Evolutionary conservation across 2,888 invertebrate species (phyloP).

Genomic region (Leptodirus hochenwartii): DNA sequence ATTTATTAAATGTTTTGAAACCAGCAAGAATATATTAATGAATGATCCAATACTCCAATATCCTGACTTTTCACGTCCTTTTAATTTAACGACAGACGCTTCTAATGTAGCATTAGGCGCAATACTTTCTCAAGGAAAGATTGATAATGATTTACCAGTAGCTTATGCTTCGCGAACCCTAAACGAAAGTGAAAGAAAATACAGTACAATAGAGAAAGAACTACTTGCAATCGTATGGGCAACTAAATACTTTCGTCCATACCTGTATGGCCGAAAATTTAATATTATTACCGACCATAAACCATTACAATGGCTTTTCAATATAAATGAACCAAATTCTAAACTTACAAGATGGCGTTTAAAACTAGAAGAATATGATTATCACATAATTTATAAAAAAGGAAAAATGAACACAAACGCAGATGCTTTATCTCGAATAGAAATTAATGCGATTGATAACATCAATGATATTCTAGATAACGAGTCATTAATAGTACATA

Average conservation of each 20-base stretch:
- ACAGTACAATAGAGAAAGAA: conserved; percentile 19
- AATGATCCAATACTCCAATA: conserved; percentile 8
- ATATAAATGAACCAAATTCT: conserved; percentile 16
- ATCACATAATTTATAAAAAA: conserved; percentile 17
- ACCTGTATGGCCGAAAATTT: conserved; percentile 19
- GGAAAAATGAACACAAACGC: conserved; percentile 17
- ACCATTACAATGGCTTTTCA: conserved; percentile 18
- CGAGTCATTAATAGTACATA: too few relatives aligned
- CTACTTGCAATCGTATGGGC: conserved; percentile 18
- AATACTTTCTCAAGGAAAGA: conserved; percentile 15
- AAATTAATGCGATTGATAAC: too few relatives aligned
- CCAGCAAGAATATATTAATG: conserved; percentile 4
- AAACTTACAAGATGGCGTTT: conserved; percentile 18
- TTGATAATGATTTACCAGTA: conserved; percentile 16
- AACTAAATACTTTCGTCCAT: conserved; percentile 17
- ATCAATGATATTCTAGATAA: too few relatives aligned
- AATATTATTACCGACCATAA: conserved; percentile 19
- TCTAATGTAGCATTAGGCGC: conserved; percentile 16
- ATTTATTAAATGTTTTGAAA: conserved; percentile 2
- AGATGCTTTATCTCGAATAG: conserved; percentile 16
- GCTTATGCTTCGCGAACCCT: conserved; percentile 17
- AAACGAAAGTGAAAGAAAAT: conserved; percentile 18
- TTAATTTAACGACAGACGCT: conserved; percentile 17
- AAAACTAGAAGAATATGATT: conserved; percentile 18
- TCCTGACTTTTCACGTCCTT: conserved; percentile 13